Percentiles rank a stretch among this genome's conserved stretches.
These are phyloP conservation scores for Batillaria attramentaria DNA, from an alignment of 1,140 invertebrate species.

Conservation along the genomic window DNA sequence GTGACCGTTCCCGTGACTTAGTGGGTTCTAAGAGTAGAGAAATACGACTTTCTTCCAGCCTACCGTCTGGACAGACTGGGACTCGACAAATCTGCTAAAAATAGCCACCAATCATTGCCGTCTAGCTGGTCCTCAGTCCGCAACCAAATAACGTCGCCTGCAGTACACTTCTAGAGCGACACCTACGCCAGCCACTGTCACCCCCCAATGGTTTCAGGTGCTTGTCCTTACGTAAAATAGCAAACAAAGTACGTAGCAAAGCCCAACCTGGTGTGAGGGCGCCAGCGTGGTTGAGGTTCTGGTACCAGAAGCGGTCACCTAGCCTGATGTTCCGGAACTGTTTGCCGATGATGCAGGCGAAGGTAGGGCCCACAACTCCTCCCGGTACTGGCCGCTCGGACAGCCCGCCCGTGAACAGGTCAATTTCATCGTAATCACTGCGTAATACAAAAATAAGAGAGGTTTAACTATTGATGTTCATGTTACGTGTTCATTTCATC, in stretches of 20 bases:
- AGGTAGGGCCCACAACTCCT: slow-evolving; percentile 92
- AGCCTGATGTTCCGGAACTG: slow-evolving; percentile 90
- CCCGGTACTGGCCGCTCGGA: slow-evolving; percentile 87
- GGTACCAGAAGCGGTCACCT: slow-evolving; percentile 81
- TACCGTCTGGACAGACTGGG: too few relatives aligned
- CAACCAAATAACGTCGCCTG: not conserved
- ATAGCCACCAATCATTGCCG: not conserved
- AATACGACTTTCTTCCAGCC: too few relatives aligned
- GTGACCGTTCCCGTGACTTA: too few relatives aligned
- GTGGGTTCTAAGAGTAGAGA: too few relatives aligned
- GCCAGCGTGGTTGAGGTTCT: slow-evolving; percentile 41
- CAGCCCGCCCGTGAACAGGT: slow-evolving; percentile 74
- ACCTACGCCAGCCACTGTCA: not conserved
- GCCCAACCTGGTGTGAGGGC: slow-evolving; percentile 78
- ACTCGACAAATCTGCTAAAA: not conserved
- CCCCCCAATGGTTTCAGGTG: too few relatives aligned
- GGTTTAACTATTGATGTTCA: not conserved
- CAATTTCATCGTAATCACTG: slow-evolving; percentile 28
- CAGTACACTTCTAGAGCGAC: not conserved
- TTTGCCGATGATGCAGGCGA: slow-evolving; percentile 95
- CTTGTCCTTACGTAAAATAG: too few relatives aligned
- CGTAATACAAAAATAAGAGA: not conserved
- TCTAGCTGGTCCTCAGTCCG: not conserved
- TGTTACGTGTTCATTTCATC: not conserved
- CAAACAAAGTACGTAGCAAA: not conserved